phyloP scores from a whole-genome alignment of 2,888 invertebrate species.

The Machimus rusticus region DNA sequence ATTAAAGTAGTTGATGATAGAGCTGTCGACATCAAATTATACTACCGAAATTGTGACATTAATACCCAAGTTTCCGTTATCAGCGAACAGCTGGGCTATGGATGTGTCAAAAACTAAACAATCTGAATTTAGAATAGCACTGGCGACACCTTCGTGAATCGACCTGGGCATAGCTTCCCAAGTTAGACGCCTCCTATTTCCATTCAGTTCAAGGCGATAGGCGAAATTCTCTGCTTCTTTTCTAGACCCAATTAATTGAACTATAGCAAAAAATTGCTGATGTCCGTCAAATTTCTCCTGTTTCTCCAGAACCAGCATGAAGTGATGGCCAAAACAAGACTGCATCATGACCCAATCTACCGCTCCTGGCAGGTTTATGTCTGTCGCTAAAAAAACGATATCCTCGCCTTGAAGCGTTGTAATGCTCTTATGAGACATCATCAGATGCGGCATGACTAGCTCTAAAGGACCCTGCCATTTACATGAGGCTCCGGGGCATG shows the following conservation, averaged over 20 bases:
- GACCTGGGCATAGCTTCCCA: conserved; percentile 99
- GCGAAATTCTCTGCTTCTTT: conserved; percentile 99
- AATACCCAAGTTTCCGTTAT: conserved; percentile 98
- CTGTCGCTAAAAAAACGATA: conserved; percentile 98
- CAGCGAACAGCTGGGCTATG: conserved; percentile 97
- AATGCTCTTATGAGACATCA: conserved; percentile 97
- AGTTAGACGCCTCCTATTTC: conserved; percentile 90
- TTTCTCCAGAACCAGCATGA: conserved; percentile 99
- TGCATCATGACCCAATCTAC: conserved; percentile 99
- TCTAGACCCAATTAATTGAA: conserved; percentile 96
- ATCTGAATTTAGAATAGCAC: conserved; percentile 97
- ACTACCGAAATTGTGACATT: conserved; percentile 98
- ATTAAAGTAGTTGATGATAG: not conserved
- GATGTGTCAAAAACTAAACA: conserved; percentile 98
- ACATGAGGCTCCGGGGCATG: conserved; percentile 99
- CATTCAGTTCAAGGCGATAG: conserved; percentile 95
- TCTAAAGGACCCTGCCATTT: conserved; percentile 99
- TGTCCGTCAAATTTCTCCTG: conserved; percentile 97
- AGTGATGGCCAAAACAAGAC: conserved; percentile 98
- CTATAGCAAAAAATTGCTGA: conserved; percentile 97
- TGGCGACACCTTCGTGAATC: conserved; percentile 98
- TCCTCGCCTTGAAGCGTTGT: conserved; percentile 99
- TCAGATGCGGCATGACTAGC: conserved; percentile 98
- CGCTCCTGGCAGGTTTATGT: conserved; percentile 98
- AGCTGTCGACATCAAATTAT: conserved; percentile 59